These are phyloP conservation scores for Drosophila pandora DNA, from an alignment of 1,140 invertebrate species.

Conservation along the genomic window DNA sequence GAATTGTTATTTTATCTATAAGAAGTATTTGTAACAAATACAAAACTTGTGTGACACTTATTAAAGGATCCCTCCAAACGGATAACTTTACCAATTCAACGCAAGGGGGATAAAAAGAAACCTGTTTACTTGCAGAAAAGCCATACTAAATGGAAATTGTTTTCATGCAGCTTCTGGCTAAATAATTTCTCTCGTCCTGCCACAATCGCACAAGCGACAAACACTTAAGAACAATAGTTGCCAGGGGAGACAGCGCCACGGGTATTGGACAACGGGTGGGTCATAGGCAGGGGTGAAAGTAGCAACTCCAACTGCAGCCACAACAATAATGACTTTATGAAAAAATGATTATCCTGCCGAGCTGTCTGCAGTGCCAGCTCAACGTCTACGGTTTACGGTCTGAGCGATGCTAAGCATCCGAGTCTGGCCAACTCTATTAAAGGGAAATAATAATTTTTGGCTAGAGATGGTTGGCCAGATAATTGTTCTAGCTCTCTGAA, in stretches of 20 bases:
- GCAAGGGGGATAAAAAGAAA: conserved; percentile 30
- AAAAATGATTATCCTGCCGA: conserved; percentile 75
- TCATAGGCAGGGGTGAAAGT: conserved; percentile 3
- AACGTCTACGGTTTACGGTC: conserved; percentile 17
- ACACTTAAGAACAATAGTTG: conserved; percentile 76
- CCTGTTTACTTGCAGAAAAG: conserved; percentile 66
- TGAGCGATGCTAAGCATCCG: conserved; percentile 43
- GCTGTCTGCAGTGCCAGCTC: conserved; percentile 51
- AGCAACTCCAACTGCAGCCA: conserved; percentile 61
- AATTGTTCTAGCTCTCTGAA: background rate
- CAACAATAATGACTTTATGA: conserved; percentile 82
- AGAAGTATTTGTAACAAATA: background rate
- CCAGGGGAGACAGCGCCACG: conserved; percentile 31
- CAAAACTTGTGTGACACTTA: background rate
- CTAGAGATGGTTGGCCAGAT: conserved; percentile 26
- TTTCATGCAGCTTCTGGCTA: conserved; percentile 66
- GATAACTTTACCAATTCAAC: background rate
- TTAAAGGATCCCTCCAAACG: background rate
- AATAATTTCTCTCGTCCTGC: conserved; percentile 67
- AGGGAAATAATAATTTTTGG: conserved; percentile 48
- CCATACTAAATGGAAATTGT: conserved; percentile 76
- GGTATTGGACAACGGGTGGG: background rate
- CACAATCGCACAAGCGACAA: conserved; percentile 63
- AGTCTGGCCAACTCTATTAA: conserved; percentile 57
- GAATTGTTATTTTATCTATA: background rate